Conservation (phyloP, 1,140 invertebrate genomes). For the Drosophila burlai region DNA sequence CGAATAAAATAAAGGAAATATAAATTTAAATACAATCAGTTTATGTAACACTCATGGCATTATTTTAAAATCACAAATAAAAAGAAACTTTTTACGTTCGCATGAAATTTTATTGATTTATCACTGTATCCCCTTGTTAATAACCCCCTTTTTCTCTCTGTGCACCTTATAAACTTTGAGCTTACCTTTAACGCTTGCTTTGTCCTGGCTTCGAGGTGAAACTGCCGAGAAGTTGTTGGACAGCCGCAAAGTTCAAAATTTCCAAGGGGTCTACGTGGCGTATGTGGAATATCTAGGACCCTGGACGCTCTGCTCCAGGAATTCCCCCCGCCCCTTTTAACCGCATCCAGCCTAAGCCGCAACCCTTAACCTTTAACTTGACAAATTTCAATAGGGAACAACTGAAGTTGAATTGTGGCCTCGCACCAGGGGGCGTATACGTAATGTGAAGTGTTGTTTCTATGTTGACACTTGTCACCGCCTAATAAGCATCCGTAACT, state of each 20-base stretch:
- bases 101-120: not conserved
- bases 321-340: not conserved
- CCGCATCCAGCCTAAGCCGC: not conserved
- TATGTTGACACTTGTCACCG: constrained; percentile 48
- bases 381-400: constrained; percentile 26
- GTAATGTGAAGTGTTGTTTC: constrained; percentile 24
- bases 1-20: not conserved
- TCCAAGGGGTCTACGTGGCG: constrained; percentile 19
- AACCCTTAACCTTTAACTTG: constrained; percentile 18
- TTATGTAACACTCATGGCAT: not conserved
- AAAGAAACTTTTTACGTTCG: no score
- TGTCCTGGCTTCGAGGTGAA: constrained; percentile 25
- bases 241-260: constrained; percentile 46
- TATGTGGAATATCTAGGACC: constrained; percentile 30
- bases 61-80: not conserved
- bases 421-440: constrained; percentile 18
- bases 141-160: not conserved
- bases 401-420: constrained; percentile 28
- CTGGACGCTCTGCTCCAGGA: not conserved
- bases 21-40: not conserved
- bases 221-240: constrained; percentile 25
- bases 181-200: constrained; percentile 48
- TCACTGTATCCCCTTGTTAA: not conserved
- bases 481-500: constrained; percentile 56
- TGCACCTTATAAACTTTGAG: constrained; percentile 14